Conservation (phyloP, 1,140 invertebrate species). For the Pararge aegeria region DNA sequence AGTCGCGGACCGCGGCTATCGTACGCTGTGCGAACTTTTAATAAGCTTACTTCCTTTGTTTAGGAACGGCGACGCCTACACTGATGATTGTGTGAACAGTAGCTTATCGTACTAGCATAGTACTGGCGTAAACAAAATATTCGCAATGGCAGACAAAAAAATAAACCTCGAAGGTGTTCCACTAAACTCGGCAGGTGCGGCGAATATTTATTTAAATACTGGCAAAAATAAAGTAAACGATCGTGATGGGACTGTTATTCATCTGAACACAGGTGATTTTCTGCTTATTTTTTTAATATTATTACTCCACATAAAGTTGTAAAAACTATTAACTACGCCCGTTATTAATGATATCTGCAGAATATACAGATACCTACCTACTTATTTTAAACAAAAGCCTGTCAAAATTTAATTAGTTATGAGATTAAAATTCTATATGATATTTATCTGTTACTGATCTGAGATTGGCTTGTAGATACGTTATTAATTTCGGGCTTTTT, state of each 20-base stretch:
- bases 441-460: too few relatives aligned
- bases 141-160: conserved; percentile 66
- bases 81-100: conserved; percentile 49
- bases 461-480: too few relatives aligned
- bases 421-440: conserved; percentile 11
- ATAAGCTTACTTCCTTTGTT: conserved; percentile 73
- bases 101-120: conserved; percentile 48
- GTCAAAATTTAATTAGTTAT: too few relatives aligned
- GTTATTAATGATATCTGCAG: too few relatives aligned
- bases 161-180: conserved; percentile 66
- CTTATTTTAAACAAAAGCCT: too few relatives aligned
- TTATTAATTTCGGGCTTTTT: too few relatives aligned
- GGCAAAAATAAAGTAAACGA: conserved; percentile 65
- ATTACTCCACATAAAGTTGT: conserved; percentile 1
- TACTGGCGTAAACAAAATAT: conserved; percentile 44
- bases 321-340: too few relatives aligned
- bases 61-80: conserved; percentile 65
- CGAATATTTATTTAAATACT: conserved; percentile 72
- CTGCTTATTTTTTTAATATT: conserved; percentile 25
- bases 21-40: conserved; percentile 62
- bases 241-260: conserved; percentile 68
- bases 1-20: conserved; percentile 56
- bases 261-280: conserved; percentile 71
- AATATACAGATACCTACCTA: too few relatives aligned
- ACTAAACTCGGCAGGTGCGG: conserved; percentile 63